Evolutionary conservation across 2,888 invertebrate genomes (phyloP).

Genomic region (Pseudococcus viburni): DNA sequence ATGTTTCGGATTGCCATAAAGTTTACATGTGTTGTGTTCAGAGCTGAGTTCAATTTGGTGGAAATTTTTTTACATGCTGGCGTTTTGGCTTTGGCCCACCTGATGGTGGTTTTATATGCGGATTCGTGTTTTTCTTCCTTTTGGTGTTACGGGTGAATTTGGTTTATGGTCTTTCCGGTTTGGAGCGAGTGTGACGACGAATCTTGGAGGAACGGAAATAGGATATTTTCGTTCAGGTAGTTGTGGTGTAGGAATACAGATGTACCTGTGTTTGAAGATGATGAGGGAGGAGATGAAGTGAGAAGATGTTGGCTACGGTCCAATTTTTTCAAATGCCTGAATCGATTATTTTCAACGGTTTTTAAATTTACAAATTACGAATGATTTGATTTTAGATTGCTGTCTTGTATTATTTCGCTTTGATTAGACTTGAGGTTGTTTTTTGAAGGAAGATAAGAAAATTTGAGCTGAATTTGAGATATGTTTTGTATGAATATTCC

Average conservation of each 20-base stretch:
- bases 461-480: no score
- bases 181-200: neutral
- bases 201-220: neutral
- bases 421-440: no score
- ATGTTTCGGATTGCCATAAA: slow-evolving; percentile 3
- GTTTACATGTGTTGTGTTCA: neutral
- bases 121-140: neutral
- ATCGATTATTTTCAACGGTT: no score
- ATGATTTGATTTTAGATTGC: no score
- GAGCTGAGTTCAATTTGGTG: neutral
- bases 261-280: neutral
- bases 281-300: neutral
- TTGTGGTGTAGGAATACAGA: neutral
- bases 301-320: no score
- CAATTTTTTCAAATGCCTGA: no score
- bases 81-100: neutral
- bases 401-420: no score
- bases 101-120: slow-evolving; percentile 22
- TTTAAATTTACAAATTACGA: no score
- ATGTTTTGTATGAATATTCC: no score
- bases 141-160: neutral
- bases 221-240: neutral
- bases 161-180: slow-evolving; percentile 32
- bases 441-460: no score
- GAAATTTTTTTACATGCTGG: neutral